phyloP scores from a whole-genome alignment of 23 tunicate genomes.

The Pegea sp. region DNA sequence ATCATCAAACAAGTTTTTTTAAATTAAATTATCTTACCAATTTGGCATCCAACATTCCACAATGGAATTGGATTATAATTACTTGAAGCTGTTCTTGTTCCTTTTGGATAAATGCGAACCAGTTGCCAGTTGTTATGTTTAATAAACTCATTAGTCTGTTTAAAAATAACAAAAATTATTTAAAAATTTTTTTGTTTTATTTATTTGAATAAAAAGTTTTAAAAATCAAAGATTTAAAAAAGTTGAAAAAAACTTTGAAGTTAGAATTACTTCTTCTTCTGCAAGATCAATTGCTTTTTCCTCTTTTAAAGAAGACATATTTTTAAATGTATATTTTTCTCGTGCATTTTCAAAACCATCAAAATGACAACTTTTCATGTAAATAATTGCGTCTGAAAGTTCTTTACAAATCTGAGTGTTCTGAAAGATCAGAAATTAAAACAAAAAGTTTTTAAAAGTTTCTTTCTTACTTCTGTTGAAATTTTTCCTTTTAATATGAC shows the following conservation, averaged over 20 bases:
- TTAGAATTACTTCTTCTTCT: constrained; percentile 12
- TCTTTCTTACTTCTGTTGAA: constrained; percentile 17
- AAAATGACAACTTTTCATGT: constrained; percentile 65
- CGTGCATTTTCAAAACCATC: constrained; percentile 27
- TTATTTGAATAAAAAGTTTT: not conserved
- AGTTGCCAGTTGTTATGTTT: constrained; percentile 49
- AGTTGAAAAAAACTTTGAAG: not conserved
- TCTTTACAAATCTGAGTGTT: constrained; percentile 22
- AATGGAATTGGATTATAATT: constrained; percentile 46
- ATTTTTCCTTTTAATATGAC: constrained; percentile 53
- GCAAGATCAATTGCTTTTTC: constrained; percentile 16
- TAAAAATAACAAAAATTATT: not conserved
- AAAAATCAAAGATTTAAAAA: not conserved
- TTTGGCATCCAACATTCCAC: constrained; percentile 83
- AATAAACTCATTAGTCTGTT: constrained; percentile 21
- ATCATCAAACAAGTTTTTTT: not conserved
- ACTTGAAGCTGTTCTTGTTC: constrained; percentile 62
- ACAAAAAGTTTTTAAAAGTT: constrained; percentile 4
- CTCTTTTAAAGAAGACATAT: constrained; percentile 48
- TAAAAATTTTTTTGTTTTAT: not conserved
- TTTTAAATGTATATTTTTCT: constrained; percentile 15
- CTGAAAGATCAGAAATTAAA: not conserved
- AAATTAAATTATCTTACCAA: constrained; percentile 22
- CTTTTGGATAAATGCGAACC: constrained; percentile 62
- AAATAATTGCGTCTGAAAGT: constrained; percentile 41